A percentile compares a stretch with the other conserved stretches of the same genome.
Conservation (phyloP, 2,888 invertebrate species). For the Caenorhabditis japonica region DNA sequence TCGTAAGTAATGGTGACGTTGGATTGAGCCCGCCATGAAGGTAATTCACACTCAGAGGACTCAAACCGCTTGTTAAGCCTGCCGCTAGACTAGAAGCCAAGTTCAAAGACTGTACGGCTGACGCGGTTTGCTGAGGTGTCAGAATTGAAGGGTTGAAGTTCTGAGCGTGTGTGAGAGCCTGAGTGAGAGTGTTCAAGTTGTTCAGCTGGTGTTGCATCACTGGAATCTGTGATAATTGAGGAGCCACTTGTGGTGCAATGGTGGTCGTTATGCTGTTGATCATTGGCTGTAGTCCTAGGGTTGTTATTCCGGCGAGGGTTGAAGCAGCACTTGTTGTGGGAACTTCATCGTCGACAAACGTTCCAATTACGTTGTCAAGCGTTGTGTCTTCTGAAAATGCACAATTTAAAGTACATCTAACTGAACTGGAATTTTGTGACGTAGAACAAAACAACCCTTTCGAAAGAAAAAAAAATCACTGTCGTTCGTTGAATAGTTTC, state of each 20-base stretch:
- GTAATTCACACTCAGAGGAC: slow-evolving; percentile 58
- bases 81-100: slow-evolving; percentile 59
- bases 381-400: slow-evolving; percentile 68
- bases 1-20: slow-evolving; percentile 55
- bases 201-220: slow-evolving; percentile 51
- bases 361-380: slow-evolving; percentile 68
- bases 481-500: neutral
- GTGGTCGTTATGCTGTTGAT: slow-evolving; percentile 39
- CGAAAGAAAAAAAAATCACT: neutral
- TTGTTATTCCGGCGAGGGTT: slow-evolving; percentile 40
- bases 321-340: slow-evolving; percentile 46
- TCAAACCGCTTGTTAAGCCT: slow-evolving; percentile 56
- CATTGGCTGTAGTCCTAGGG: slow-evolving; percentile 45
- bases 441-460: neutral
- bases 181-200: slow-evolving; percentile 46
- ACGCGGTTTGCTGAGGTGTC: slow-evolving; percentile 43
- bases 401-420: neutral
- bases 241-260: slow-evolving; percentile 11
- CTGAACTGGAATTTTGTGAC: neutral
- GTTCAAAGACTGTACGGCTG: slow-evolving; percentile 48
- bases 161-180: slow-evolving; percentile 44
- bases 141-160: slow-evolving; percentile 47
- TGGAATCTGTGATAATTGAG: slow-evolving; percentile 30
- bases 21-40: slow-evolving; percentile 60
- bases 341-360: slow-evolving; percentile 60